These are phyloP conservation scores for Macaria liturata DNA, from an alignment of 2,888 invertebrate species.

Conservation along the genomic window DNA sequence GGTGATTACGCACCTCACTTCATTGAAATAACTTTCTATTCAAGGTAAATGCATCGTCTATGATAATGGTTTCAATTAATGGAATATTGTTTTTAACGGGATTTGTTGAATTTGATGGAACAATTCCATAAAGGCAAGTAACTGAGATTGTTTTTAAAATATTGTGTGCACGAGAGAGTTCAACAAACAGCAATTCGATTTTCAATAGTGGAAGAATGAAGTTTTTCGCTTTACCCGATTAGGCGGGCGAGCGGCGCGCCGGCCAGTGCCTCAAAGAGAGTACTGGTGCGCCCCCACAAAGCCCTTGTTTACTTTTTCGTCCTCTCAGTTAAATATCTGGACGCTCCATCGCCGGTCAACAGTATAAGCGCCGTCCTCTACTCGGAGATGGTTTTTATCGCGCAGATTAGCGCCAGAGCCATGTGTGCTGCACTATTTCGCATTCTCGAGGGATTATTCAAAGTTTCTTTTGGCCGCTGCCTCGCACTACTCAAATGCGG, in stretches of 20 bases:
- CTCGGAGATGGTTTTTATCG: constrained; percentile 58
- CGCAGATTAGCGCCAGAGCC: constrained; percentile 57
- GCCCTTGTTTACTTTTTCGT: constrained; percentile 63
- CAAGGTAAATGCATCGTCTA: no score
- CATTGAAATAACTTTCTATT: constrained; percentile 1
- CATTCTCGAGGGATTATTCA: constrained; percentile 63
- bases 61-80: no score
- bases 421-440: constrained; percentile 57
- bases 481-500: constrained; percentile 5
- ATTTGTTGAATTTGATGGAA: no score
- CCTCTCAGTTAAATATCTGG: constrained; percentile 62
- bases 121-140: constrained; percentile 16
- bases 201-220: constrained; percentile 49
- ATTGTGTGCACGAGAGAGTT: constrained; percentile 22
- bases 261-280: constrained; percentile 40
- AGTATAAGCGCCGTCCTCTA: constrained; percentile 53
- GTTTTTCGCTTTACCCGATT: constrained; percentile 57
- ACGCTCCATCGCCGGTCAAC: constrained; percentile 64
- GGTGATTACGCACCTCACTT: constrained; percentile 34
- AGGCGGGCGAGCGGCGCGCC: constrained; percentile 38
- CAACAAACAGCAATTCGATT: constrained; percentile 34
- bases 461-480: constrained; percentile 38
- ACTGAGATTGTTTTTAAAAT: constrained; percentile 26
- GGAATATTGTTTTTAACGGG: no score
- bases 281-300: constrained; percentile 47